Evolutionary conservation across 92 coral and sea anemone species (phyloP), one percentile per base, ranked within the genome.

Genomic region (Palythoa grandiflora): DNA sequence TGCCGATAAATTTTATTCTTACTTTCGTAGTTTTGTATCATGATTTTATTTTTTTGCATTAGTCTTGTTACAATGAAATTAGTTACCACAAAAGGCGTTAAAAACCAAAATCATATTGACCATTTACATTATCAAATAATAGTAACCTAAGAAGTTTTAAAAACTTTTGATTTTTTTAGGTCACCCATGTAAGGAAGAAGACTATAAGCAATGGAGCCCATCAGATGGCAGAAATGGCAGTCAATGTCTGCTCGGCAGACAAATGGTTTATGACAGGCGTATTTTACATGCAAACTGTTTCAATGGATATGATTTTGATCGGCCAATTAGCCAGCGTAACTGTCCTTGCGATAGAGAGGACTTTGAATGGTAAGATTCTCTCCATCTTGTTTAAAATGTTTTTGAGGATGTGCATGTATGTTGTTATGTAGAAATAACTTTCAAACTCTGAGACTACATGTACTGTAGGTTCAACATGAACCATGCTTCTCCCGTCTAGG

Each of bases 241-340:
- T 40, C 73, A 85, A 59, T 96, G 99, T 73, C 90, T 96, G 68
- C 60, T 96, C 87, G 99, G 99, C 79, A 91, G 91, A 73, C 94
- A 92, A 83, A 80, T 83, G 39, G 78, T 89, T 9, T 92, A 83
- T 52, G 93, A 93, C 80, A 87, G 99, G 38, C 93, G 99, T 35
- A 96, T 95, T 76, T 92, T 93, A 52, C 92, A 96, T 75, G 94
- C 94, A 12, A 91, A 91, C 75, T 96, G 99, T 59, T 96, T 72
- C 87, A 96, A 95, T 88, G 99, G 99, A n/a, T 87, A 90, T 48
- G 85, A 96, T 68, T 96, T 90, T 80, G 99, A 96, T 38, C 93
- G 99, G 65, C 95, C 98, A 3, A 76, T 93, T 52, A 55, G 54
- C 10, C 89, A 74, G 44, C 90, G 77, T 37, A 87, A 71, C 61